A percentile compares a stretch with the other conserved stretches of the same genome.
Evolutionary conservation across 2,113 vertebrate species (phyloP).

Genomic region (Mastomys coucha): DNA sequence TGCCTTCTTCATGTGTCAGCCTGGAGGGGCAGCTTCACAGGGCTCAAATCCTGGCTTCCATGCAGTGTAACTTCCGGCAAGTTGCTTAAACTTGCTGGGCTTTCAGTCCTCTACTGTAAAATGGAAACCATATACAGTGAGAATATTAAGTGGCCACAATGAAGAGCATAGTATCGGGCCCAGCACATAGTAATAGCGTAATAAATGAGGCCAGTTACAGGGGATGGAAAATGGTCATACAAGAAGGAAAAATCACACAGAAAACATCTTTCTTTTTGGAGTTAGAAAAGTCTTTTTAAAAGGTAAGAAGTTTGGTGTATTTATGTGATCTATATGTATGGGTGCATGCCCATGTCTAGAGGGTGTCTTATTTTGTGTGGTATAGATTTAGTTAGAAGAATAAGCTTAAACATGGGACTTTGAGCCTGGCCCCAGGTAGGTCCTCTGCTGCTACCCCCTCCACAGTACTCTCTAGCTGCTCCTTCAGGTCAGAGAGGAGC

Average conservation of each 20-base stretch:
- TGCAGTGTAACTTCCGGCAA: not conserved
- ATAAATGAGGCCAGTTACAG: not conserved
- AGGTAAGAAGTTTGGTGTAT: not conserved
- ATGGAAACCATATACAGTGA: not conserved
- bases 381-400: not conserved
- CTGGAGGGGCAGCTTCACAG: not conserved
- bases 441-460: too few species aligned
- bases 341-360: not conserved
- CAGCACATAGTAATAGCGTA: not conserved
- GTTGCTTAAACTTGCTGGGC: conserved; percentile 16
- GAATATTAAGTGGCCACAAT: not conserved
- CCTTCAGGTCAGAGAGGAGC: not conserved
- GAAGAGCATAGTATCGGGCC: not conserved
- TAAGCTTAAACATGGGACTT: not conserved
- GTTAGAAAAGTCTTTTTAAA: conserved; percentile 1
- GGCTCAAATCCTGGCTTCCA: not conserved
- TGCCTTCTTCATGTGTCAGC: too few species aligned
- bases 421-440: not conserved
- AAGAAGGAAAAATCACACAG: not conserved
- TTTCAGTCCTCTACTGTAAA: not conserved
- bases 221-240: not conserved
- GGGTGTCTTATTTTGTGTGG: not conserved
- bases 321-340: not conserved
- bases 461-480: not conserved
- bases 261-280: conserved; percentile 44